phyloP scores from a whole-genome alignment of 2,113 vertebrate species.

The Numenius arquata region DNA sequence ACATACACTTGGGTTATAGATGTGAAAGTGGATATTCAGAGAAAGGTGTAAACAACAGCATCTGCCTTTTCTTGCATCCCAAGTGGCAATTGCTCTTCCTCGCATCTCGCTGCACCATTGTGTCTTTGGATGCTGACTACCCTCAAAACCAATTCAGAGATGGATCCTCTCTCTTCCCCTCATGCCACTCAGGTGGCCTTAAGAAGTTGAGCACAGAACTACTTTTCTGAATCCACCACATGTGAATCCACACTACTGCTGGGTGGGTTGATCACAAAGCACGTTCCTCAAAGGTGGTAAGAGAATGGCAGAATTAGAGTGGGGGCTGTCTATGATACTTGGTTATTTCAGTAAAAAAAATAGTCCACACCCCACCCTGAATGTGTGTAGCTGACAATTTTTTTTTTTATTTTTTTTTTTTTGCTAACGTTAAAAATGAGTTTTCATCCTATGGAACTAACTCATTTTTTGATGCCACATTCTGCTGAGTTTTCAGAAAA shows the following conservation, averaged over 20 bases:
- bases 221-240: neutral
- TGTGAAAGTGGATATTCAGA: neutral
- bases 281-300: neutral
- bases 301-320: neutral
- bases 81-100: neutral
- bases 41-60: neutral
- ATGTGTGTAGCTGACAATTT: rapidly evolving
- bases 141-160: neutral
- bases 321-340: neutral
- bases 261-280: neutral
- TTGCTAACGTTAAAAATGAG: neutral
- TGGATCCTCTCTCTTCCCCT: neutral
- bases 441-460: neutral
- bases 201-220: neutral
- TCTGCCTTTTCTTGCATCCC: neutral
- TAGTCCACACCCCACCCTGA: neutral
- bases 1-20: neutral
- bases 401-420: neutral
- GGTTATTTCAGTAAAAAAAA: neutral
- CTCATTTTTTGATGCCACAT: neutral
- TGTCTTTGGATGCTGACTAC: neutral
- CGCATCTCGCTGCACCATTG: neutral
- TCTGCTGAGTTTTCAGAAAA: neutral
- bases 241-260: neutral
- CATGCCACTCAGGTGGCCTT: neutral